These are phyloP conservation scores for Arremon brunneinucha DNA, from an alignment of 2,797 vertebrate species.

Conservation along the genomic window DNA sequence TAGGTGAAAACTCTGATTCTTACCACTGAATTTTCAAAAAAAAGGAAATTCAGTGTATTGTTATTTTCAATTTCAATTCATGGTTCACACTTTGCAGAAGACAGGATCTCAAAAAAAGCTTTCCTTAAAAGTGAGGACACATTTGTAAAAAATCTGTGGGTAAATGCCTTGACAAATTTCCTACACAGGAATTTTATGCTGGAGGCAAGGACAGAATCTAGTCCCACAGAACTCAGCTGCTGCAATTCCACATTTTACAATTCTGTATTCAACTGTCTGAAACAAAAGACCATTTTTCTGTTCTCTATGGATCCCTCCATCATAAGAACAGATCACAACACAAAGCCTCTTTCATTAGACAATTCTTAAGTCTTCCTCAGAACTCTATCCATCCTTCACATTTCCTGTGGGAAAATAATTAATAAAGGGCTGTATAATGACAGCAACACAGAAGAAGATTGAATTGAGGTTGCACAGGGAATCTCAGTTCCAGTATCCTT, in stretches of 20 bases:
- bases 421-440: conserved; percentile 1
- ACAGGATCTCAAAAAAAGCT: not conserved
- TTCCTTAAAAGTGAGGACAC: not conserved
- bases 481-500: not conserved
- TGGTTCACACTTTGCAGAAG: not conserved
- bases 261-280: conserved; percentile 45
- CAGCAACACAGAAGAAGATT: not conserved
- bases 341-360: conserved; percentile 54
- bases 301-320: conserved; percentile 35
- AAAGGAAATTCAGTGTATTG: not conserved
- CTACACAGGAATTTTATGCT: conserved; percentile 4
- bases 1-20: not conserved
- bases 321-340: conserved; percentile 40
- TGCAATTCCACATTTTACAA: conserved; percentile 32
- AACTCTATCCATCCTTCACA: conserved; percentile 43
- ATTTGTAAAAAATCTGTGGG: not conserved
- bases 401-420: conserved; percentile 66
- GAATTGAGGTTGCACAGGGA: not conserved
- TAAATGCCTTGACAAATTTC: conserved; percentile 6
- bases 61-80: not conserved
- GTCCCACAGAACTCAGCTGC: conserved; percentile 11
- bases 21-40: not conserved
- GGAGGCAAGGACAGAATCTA: conserved; percentile 17
- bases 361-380: conserved; percentile 44
- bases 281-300: conserved; percentile 63